Percentiles rank a stretch among this genome's conserved stretches.
Evolutionary conservation across 2,113 vertebrate species (phyloP).

Genomic region (Malurus melanocephalus): DNA sequence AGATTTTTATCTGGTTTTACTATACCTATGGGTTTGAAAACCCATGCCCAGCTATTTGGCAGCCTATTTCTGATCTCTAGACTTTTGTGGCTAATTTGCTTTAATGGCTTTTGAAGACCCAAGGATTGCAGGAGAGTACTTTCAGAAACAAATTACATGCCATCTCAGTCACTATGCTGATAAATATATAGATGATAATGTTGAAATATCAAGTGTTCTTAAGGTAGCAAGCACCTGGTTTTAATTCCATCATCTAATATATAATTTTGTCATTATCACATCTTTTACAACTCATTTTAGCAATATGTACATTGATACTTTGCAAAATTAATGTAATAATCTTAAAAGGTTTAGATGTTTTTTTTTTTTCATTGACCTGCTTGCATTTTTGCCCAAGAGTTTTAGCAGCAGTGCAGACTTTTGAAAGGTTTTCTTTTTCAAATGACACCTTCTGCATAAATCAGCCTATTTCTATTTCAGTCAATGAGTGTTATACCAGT

Average conservation of each 20-base stretch:
- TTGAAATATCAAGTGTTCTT: slow-evolving; percentile 54
- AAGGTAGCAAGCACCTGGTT: slow-evolving; percentile 34
- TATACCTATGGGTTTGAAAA: slow-evolving; percentile 9
- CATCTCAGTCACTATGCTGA: slow-evolving; percentile 26
- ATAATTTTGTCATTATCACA: slow-evolving; percentile 4
- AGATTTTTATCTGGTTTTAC: slow-evolving; percentile 20
- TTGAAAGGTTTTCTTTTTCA: background rate
- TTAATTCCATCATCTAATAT: slow-evolving; percentile 42
- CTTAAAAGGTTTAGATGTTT: background rate
- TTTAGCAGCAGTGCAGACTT: background rate
- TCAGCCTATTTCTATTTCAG: background rate
- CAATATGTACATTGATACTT: background rate
- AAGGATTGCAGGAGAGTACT: slow-evolving; percentile 15
- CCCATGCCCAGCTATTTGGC: background rate
- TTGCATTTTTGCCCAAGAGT: background rate
- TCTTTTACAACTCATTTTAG: slow-evolving; percentile 51
- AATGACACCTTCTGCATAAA: background rate
- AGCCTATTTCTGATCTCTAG: slow-evolving; percentile 27
- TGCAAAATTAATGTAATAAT: slow-evolving; percentile 21
- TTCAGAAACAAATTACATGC: slow-evolving; percentile 48
- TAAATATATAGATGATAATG: slow-evolving; percentile 42
- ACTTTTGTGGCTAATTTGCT: slow-evolving; percentile 23
- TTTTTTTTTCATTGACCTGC: background rate
- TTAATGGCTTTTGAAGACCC: slow-evolving; percentile 48
- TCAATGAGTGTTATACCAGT: background rate